A percentile compares a stretch with the other conserved stretches of the same genome.
These are phyloP conservation scores for Plodia interpunctella DNA, from an alignment of 1,140 invertebrate species.

Conservation along the genomic window DNA sequence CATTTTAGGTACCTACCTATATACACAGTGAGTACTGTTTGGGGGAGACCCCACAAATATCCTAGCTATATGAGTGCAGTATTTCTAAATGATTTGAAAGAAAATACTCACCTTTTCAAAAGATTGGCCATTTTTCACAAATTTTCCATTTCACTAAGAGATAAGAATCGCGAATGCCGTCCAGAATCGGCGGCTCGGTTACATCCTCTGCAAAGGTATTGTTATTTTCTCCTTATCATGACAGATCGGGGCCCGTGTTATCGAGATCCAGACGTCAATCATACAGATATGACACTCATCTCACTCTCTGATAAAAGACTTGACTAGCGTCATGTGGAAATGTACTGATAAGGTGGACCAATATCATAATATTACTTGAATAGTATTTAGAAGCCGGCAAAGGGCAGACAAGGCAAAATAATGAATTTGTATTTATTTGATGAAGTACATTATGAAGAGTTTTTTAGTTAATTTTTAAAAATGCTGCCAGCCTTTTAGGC, in stretches of 20 bases:
- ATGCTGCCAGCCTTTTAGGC: no score
- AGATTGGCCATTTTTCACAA: constrained; percentile 11
- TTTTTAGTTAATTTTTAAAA: no score
- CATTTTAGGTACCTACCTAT: no score
- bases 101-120: constrained; percentile 12
- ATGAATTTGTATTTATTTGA: no score
- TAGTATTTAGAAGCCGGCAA: no score
- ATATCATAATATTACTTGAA: background rate
- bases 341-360: constrained; percentile 3
- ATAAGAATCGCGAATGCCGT: constrained; percentile 12
- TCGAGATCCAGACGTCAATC: constrained; percentile 65
- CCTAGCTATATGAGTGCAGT: no score
- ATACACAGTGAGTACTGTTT: no score
- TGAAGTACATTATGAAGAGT: no score
- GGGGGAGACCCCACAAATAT: no score
- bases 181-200: constrained; percentile 21
- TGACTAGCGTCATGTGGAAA: constrained; percentile 34
- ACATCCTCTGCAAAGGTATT: constrained; percentile 30
- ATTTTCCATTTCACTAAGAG: background rate
- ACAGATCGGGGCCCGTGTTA: constrained; percentile 53
- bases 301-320: constrained; percentile 30
- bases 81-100: no score
- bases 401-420: no score
- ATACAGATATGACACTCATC: constrained; percentile 41
- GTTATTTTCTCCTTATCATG: constrained; percentile 43